A percentile compares a stretch with the other conserved stretches of the same genome.
These are phyloP conservation scores for Symphodus melops DNA, from an alignment of 2,113 vertebrate genomes.

Conservation along the genomic window DNA sequence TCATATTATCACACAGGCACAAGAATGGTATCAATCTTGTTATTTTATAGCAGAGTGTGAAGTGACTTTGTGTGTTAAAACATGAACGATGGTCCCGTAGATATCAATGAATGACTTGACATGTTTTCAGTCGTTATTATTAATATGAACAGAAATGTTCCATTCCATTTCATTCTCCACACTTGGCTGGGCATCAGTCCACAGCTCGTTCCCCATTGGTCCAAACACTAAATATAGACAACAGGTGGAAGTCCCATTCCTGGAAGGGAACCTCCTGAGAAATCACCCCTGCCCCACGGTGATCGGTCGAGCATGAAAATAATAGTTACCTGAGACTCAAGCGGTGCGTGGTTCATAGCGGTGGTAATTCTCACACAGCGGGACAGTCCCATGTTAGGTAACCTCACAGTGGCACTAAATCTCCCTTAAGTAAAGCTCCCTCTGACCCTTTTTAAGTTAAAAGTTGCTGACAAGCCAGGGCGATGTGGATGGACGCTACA, in stretches of 20 bases:
- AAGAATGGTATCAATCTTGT: background rate
- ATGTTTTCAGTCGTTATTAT: slow-evolving; percentile 34
- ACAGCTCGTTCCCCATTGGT: background rate
- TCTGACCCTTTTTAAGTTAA: slow-evolving; percentile 50
- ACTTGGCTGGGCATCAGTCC: slow-evolving; percentile 23
- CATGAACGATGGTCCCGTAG: slow-evolving; percentile 5
- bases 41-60: background rate
- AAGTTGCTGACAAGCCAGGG: slow-evolving; percentile 54
- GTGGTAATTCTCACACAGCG: slow-evolving; percentile 68
- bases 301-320: slow-evolving; percentile 72
- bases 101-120: background rate
- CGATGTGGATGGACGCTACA: slow-evolving; percentile 12
- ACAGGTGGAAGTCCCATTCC: slow-evolving; percentile 72
- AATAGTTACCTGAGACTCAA: slow-evolving; percentile 75
- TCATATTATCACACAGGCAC: background rate
- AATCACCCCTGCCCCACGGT: slow-evolving; percentile 52
- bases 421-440: slow-evolving; percentile 57
- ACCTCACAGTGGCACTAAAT: slow-evolving; percentile 64
- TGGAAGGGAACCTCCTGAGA: slow-evolving; percentile 70
- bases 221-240: slow-evolving; percentile 59
- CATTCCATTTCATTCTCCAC: slow-evolving; percentile 28
- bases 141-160: slow-evolving; percentile 32
- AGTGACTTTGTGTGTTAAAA: background rate
- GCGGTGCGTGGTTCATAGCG: slow-evolving; percentile 63
- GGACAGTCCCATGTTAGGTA: slow-evolving; percentile 53